These are phyloP conservation scores for Pagrus major DNA, from an alignment of 2,113 vertebrate genomes.

Conservation along the genomic window DNA sequence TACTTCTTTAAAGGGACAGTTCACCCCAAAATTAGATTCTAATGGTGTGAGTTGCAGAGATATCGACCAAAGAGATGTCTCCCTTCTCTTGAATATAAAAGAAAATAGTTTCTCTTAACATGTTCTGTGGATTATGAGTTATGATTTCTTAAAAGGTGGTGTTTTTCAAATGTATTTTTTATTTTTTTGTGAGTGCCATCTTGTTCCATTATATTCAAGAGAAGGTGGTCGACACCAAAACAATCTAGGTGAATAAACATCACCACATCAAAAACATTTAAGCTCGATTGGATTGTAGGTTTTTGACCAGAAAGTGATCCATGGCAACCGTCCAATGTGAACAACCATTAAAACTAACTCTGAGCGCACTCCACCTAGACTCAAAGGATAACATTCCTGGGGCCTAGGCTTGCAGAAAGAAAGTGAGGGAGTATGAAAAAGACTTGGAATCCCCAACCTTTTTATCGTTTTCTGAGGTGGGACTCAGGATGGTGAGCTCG, in stretches of 20 bases:
- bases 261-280: neutral
- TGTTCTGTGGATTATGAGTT: no score
- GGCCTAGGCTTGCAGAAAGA: neutral
- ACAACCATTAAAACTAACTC: neutral
- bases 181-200: no score
- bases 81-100: no score
- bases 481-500: slow-evolving; percentile 96
- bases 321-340: neutral
- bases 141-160: no score
- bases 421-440: neutral
- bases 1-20: neutral
- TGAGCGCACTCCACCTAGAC: neutral
- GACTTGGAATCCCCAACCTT: slow-evolving; percentile 85
- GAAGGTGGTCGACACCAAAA: no score
- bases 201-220: no score
- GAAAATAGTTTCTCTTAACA: no score
- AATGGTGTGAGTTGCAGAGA: no score
- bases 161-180: no score
- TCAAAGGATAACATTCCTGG: neutral
- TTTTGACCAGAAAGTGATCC: neutral
- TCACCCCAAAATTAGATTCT: no score
- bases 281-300: neutral
- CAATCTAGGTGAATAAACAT: no score
- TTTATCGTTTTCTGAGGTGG: slow-evolving; percentile 97
- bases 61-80: no score